Conservation (phyloP, 2,888 invertebrate genomes). For the Acrobasis repandana region DNA sequence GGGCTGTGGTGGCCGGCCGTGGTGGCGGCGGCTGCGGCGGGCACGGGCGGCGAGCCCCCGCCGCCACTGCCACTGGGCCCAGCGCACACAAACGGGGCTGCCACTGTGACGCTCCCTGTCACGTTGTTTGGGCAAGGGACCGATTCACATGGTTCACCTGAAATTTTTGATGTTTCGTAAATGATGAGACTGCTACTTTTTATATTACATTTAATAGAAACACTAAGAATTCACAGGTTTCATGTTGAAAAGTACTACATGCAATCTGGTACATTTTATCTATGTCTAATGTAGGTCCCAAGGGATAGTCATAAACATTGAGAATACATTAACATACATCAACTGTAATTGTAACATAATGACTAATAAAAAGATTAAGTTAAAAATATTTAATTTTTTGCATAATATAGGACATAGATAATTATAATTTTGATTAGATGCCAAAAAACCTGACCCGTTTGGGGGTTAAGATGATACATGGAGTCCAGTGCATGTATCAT, state of each 20-base stretch:
- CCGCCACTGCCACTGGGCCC: conserved; percentile 81
- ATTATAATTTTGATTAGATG: conserved; percentile 53
- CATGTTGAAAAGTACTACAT: too few relatives aligned
- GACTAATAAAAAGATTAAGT: too few relatives aligned
- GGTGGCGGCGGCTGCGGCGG: conserved; percentile 85
- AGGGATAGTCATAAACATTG: too few relatives aligned
- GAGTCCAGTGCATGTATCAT: too few relatives aligned
- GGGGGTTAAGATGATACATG: too few relatives aligned
- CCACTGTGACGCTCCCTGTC: conserved; percentile 73
- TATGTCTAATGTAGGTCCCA: too few relatives aligned
- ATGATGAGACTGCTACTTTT: background rate
- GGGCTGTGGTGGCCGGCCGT: conserved; percentile 92
- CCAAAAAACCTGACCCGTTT: conserved; percentile 63
- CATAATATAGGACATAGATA: conserved; percentile 23
- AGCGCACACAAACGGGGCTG: conserved; percentile 73
- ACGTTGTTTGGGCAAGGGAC: conserved; percentile 87
- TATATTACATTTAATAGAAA: too few relatives aligned
- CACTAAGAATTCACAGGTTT: too few relatives aligned
- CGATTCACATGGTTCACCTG: conserved; percentile 91
- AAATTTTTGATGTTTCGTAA: conserved; percentile 38
- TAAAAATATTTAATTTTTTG: too few relatives aligned
- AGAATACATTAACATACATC: too few relatives aligned
- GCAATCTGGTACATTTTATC: too few relatives aligned
- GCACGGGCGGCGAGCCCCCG: conserved; percentile 77
- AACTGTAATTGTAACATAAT: too few relatives aligned